Evolutionary conservation across 1,140 invertebrate species (phyloP).

Genomic region (Pectinophora gossypiella): DNA sequence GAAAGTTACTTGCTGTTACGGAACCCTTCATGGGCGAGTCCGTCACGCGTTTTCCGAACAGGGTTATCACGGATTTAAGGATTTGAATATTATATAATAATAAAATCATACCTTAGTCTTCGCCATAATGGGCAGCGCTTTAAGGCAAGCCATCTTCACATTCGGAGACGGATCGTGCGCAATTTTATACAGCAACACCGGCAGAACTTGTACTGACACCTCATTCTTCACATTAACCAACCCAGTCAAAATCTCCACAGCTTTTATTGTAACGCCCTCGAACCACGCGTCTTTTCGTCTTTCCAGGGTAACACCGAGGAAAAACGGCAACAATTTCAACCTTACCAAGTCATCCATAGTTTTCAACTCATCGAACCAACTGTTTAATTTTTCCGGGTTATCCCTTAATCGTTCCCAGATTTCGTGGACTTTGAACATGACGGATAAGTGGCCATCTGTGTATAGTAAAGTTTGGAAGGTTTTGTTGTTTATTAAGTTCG

Average conservation of each 20-base stretch:
- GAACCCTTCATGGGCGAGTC: too few relatives aligned
- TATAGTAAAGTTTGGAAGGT: conserved; percentile 43
- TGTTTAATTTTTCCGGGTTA: conserved; percentile 39
- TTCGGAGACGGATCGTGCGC: conserved; percentile 36
- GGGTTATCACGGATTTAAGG: too few relatives aligned
- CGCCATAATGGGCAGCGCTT: conserved; percentile 53
- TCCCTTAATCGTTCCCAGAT: conserved; percentile 48
- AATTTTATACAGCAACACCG: conserved; percentile 53
- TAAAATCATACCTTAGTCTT: conserved; percentile 40
- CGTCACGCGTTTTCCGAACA: too few relatives aligned
- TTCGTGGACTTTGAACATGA: conserved; percentile 43
- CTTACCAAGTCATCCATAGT: conserved; percentile 30
- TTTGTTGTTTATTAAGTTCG: conserved; percentile 48
- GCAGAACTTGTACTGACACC: conserved; percentile 44
- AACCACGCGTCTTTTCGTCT: conserved; percentile 25
- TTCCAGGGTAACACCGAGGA: conserved; percentile 37
- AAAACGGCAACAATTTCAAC: conserved; percentile 43
- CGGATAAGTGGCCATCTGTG: conserved; percentile 39
- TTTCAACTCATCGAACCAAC: conserved; percentile 40
- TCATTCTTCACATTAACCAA: conserved; percentile 45
- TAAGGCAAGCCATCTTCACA: conserved; percentile 55
- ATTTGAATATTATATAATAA: neutral
- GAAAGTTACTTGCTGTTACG: too few relatives aligned
- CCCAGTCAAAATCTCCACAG: conserved; percentile 31
- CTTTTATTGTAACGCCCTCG: conserved; percentile 34